Base-by-base conservation (phyloP, 2,888 invertebrate genomes). In the Cryptophagus acutangulus region DNA sequence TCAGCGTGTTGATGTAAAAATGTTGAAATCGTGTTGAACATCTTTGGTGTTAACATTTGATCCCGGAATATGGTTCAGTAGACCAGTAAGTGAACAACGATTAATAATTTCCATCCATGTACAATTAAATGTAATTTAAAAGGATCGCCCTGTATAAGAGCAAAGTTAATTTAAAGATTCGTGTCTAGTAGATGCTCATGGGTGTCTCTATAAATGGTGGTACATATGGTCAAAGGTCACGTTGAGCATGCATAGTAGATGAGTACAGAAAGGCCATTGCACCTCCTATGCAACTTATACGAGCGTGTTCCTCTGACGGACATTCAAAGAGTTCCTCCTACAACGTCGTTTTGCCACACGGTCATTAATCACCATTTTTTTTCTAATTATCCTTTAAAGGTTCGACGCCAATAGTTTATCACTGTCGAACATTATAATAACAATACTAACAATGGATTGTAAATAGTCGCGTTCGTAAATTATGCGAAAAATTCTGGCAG, bases 241-340 rank as follows among this genome's bases (percentile, higher is more conserved):
- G 16, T 8, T 31, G 15, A 12, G 16, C 12, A 31, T 31, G 31
- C 31, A 31, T 31, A 31, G 14, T 13, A 10, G 31, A 31, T 31
- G 31, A 31, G 24, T 20, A 8, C n/a, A 20, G 24, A n/a, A n/a
- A 20, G 31, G 31, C 31, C 31, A 31, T 31, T 31, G 31, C 31
- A 31, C 31, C 12, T 26, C 20, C 12, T 15, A 3, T 31, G 31
- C 31, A 31, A 31, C 31, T 31, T 3, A 8, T 3, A 31, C 28
- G 6, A 20, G n/a, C 24, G n/a, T n/a, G n/a, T n/a, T n/a, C n/a
- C 6, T n/a, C n/a, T 20, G 24, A 20, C n/a, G 24, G 24, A 20
- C 24, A 20, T n/a, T 20, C n/a, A n/a, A n/a, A n/a, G n/a, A n/a
- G 24, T 20, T 20, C 24, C 24, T 29, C 29, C 9, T 12, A 29